Base-by-base conservation (phyloP, 1,140 invertebrate species). In the Heterodera carotae region DNA sequence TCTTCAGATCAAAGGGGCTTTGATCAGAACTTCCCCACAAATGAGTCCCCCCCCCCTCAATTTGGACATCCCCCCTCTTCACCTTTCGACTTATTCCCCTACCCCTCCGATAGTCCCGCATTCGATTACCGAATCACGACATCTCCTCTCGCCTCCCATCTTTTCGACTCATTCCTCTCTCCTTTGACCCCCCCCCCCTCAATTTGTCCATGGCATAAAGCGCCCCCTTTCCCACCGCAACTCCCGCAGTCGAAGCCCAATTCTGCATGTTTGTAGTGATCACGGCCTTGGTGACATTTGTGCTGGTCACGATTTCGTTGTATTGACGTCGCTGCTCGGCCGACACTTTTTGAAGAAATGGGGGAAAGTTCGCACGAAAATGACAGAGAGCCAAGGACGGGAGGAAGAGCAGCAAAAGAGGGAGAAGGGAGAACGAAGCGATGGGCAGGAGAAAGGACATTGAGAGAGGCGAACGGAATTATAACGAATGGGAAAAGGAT, bases 321-420 rank as follows among this genome's bases (percentile, higher is more conserved):
- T 73, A 73, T 62, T 60, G 25, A 2, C 53, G 39, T 29, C 56
- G 31, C 6, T 70, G 12, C 22, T 70, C 69, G 15, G 15, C 25
- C 27, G 69, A 53, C 43, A 31, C 31, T 53, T 70, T 70, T n/a
- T 43, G 27, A 48, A 70, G 43, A 31, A 70, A 70, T 22, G 69
- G 69, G 1, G 69, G 69, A 12, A 70, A 56, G 22, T 56, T 12
- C 1, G 48, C 12, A 22, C 12, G 48, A 22, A 56, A 56, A 5
- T 56, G 48, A 56, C 48, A 56, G 4, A 56, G 22, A 5, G 22
- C 48, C 15, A 56, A 56, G 15, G 48, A 56, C 18, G 48, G 22
- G 22, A 56, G 18, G 48, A 22, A 56, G 5, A 22, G 48, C 15
- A 56, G 48, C 15, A 56, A 56, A 56, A 56, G 2, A 2, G 48